These are phyloP conservation scores for Dipus sagitta DNA, from an alignment of 2,797 vertebrate genomes.

Conservation along the genomic window DNA sequence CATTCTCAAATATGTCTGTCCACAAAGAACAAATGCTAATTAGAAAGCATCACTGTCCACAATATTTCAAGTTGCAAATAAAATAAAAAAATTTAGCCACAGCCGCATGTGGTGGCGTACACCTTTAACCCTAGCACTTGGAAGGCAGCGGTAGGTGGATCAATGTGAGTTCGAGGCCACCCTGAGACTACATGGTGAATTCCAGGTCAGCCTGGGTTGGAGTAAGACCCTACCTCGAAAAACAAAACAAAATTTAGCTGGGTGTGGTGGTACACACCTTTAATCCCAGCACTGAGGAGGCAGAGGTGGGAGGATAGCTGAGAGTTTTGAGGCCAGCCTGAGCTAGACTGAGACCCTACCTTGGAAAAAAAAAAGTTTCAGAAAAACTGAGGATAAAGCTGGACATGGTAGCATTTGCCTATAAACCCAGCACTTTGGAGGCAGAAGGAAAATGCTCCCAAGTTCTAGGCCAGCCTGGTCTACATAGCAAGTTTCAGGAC, in stretches of 20 bases:
- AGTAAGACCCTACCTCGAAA: no score
- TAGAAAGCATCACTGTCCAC: background rate
- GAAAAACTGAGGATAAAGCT: background rate
- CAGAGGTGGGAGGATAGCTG: no score
- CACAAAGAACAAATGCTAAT: background rate
- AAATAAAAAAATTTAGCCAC: background rate
- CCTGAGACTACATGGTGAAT: no score
- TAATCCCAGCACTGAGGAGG: no score
- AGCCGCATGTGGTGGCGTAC: background rate
- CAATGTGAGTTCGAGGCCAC: no score
- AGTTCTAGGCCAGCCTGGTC: background rate
- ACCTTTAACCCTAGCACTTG: background rate
- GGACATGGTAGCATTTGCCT: no score
- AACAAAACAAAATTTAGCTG: no score
- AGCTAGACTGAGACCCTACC: no score
- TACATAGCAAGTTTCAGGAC: background rate
- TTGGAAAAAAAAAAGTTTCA: background rate
- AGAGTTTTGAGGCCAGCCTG: no score
- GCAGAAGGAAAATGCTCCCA: background rate
- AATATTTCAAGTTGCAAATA: slow-evolving; percentile 14
- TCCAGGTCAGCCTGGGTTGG: no score
- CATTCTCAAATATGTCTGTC: slow-evolving; percentile 11
- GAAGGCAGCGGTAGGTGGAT: no score
- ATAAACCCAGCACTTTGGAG: background rate
- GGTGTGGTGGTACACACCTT: no score